phyloP scores from a whole-genome alignment of 2,888 invertebrate genomes.

The Ptilodon capucinus region DNA sequence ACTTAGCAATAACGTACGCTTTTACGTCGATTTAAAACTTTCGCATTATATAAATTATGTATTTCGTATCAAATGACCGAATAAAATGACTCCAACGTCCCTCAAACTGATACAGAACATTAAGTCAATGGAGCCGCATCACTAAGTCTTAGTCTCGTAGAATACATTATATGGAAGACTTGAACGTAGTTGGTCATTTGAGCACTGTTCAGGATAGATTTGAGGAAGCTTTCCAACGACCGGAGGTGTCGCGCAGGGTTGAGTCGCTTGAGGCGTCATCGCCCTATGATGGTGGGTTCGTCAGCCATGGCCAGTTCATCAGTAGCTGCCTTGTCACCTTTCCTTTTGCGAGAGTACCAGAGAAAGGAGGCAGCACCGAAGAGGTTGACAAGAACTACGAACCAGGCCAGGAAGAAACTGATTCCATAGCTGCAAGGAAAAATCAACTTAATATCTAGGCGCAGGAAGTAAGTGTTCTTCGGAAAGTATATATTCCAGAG shows the following conservation, averaged over 20 bases:
- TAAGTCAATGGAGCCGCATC: slow-evolving; percentile 21
- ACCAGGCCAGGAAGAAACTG: slow-evolving; percentile 89
- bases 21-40: too few species aligned
- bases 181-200: slow-evolving; percentile 71
- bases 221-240: slow-evolving; percentile 57
- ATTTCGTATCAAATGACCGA: neutral
- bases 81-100: neutral
- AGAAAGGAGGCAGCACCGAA: slow-evolving; percentile 88
- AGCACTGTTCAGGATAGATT: slow-evolving; percentile 77
- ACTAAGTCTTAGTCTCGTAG: slow-evolving; percentile 33
- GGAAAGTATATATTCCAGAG: too few species aligned
- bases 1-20: too few species aligned
- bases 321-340: slow-evolving; percentile 91
- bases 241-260: slow-evolving; percentile 41
- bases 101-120: slow-evolving; percentile 1
- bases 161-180: slow-evolving; percentile 67
- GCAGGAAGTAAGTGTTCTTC: too few species aligned
- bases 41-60: too few species aligned
- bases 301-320: slow-evolving; percentile 93
- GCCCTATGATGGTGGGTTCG: slow-evolving; percentile 90
- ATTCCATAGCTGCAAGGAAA: slow-evolving; percentile 84
- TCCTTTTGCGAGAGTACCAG: slow-evolving; percentile 91
- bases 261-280: slow-evolving; percentile 69
- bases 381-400: slow-evolving; percentile 87
- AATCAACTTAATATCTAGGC: neutral